phyloP scores from a whole-genome alignment of 2,113 vertebrate species.

The Mellivora capensis region DNA sequence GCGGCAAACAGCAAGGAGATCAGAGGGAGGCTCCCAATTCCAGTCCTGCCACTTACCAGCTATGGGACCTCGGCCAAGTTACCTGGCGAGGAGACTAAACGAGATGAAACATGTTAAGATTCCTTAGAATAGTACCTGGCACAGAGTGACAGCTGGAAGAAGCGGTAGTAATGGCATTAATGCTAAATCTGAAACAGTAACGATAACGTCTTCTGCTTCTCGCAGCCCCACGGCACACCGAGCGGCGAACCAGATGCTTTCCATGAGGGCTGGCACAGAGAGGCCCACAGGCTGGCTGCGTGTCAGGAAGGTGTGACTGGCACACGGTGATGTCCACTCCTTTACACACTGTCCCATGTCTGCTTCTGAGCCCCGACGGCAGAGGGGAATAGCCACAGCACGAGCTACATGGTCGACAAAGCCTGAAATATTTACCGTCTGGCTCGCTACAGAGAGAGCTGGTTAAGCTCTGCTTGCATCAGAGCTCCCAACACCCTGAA shows the following conservation, averaged over 20 bases:
- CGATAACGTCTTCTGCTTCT: not conserved
- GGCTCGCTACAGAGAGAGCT: not conserved
- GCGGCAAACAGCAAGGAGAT: not conserved
- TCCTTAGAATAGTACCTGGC: not conserved
- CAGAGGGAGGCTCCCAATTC: not conserved
- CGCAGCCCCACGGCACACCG: not conserved
- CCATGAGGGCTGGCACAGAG: too few species aligned
- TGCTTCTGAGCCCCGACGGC: not conserved
- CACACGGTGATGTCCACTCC: not conserved
- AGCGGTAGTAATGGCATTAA: not conserved
- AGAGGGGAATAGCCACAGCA: not conserved
- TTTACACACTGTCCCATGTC: accelerated
- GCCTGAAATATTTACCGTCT: not conserved
- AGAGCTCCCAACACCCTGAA: not conserved
- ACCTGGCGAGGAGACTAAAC: not conserved
- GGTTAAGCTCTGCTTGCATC: not conserved
- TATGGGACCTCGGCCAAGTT: too few species aligned
- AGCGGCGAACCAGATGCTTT: not conserved
- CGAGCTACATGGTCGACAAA: not conserved
- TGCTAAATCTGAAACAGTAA: not conserved
- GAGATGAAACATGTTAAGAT: not conserved
- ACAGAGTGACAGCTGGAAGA: not conserved
- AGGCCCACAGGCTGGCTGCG: not conserved
- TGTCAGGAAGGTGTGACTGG: not conserved
- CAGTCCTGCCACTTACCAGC: not conserved